phyloP scores from a whole-genome alignment of 2,113 vertebrate species.

The Corythaeola cristata region DNA sequence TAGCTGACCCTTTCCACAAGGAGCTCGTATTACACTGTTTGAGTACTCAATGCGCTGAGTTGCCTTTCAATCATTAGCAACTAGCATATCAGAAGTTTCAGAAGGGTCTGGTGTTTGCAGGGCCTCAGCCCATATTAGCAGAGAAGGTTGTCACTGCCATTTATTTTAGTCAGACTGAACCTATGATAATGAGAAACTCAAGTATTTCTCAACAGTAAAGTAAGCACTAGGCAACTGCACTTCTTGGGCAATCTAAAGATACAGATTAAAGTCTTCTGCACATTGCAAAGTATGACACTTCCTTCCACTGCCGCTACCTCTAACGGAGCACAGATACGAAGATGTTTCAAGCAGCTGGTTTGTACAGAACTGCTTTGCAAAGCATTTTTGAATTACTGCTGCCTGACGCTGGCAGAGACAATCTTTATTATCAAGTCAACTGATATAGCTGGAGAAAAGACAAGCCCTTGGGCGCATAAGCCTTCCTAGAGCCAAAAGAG shows the following conservation, averaged over 20 bases:
- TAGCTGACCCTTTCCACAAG: neutral
- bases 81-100: neutral
- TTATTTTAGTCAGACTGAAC: neutral
- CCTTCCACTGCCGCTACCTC: neutral
- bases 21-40: no score
- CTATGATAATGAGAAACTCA: neutral
- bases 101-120: neutral
- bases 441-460: neutral
- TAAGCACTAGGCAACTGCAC: neutral
- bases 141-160: neutral
- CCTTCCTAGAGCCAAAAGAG: neutral
- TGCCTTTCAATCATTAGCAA: neutral
- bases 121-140: neutral
- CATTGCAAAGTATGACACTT: neutral
- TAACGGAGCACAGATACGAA: neutral
- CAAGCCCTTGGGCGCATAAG: neutral
- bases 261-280: neutral
- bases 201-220: neutral
- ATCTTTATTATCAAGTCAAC: neutral
- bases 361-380: neutral
- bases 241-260: neutral
- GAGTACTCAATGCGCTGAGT: neutral
- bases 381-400: neutral
- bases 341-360: neutral
- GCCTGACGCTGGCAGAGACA: neutral